Base-by-base conservation (phyloP, 1,140 invertebrate genomes). In the Arion vulgaris region DNA sequence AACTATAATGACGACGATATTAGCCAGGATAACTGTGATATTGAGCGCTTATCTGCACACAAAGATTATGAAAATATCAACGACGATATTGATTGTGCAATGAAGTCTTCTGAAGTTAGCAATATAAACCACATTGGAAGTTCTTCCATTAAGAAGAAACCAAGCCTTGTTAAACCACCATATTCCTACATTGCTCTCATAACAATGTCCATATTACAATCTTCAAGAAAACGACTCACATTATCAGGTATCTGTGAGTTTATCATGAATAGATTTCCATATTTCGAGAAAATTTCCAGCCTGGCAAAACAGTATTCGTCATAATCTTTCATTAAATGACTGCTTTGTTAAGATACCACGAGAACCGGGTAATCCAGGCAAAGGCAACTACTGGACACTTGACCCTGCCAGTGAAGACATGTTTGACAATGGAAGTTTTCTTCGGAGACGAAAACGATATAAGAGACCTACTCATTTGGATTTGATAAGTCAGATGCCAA, bases 371-470 rank as follows among this genome's bases (percentile, higher is more conserved):
- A 99, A 99, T 91, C 98, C 99, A 0, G 90, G 91, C 15, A 99
- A 99, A 89, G 98, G 98, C 0, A 99, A 99, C 90, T 99, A 99
- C 92, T 99, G 98, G 98, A 98, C 98, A 0, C 92, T 99, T 71
- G 98, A 99, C 93, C 98, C 98, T 0, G 93, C 97, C 80, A 97
- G 97, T 0, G 97, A 99, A 90, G 97, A 99, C 89, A 99, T 99
- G 99, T 99, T 99, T 89, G 98, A 99, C 90, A 99, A 99, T 91
- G 99, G 99, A 0, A 98, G 96, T 89, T 99, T 99, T 90, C 93
- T 99, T 66, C 92, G 98, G 7, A 94, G 98, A 32, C 93, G 98
- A 77, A 99, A 99, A 93, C 94, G 98, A 36, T 99, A 98, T 93
- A 99, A 99, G 91, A 93, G 97, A 71, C 96, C 96, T 15, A 94